Percentiles rank a stretch among this genome's conserved stretches.
Conservation (phyloP, 2,113 vertebrate genomes). For the Nerophis lumbriciformis region DNA sequence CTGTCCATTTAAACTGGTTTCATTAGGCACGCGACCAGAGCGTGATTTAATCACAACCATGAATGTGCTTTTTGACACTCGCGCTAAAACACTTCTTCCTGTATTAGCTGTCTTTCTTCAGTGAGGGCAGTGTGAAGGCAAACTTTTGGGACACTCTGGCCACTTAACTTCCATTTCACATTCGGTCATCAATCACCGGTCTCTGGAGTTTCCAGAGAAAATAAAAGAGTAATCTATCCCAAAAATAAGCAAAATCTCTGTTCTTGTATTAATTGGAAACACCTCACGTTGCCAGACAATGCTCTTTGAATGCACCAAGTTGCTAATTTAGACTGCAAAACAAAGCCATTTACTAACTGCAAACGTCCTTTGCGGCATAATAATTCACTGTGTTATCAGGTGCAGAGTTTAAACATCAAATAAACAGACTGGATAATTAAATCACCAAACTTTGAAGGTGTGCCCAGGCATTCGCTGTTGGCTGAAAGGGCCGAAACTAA, state of each 20-base stretch:
- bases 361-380: slow-evolving; percentile 60
- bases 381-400: slow-evolving; percentile 66
- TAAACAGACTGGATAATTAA: slow-evolving; percentile 69
- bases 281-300: slow-evolving; percentile 65
- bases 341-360: slow-evolving; percentile 67
- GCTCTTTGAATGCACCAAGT: slow-evolving; percentile 62
- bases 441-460: slow-evolving; percentile 58
- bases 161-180: slow-evolving; percentile 64
- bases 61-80: slow-evolving; percentile 45
- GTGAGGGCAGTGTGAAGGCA: slow-evolving; percentile 7
- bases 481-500: slow-evolving; percentile 66
- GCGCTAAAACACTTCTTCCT: slow-evolving; percentile 27
- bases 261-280: slow-evolving; percentile 66
- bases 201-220: slow-evolving; percentile 40
- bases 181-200: slow-evolving; percentile 66
- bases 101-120: slow-evolving; percentile 24
- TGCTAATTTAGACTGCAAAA: slow-evolving; percentile 65
- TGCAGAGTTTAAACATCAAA: slow-evolving; percentile 62
- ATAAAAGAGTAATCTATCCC: slow-evolving; percentile 50
- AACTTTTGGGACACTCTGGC: slow-evolving; percentile 36
- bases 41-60: slow-evolving; percentile 42
- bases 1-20: slow-evolving; percentile 40
- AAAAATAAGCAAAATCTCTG: slow-evolving; percentile 56
- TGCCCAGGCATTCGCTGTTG: slow-evolving; percentile 52
- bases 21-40: slow-evolving; percentile 24